Conservation (phyloP, 2,113 vertebrate genomes). For the Lucifuga dentata region DNA sequence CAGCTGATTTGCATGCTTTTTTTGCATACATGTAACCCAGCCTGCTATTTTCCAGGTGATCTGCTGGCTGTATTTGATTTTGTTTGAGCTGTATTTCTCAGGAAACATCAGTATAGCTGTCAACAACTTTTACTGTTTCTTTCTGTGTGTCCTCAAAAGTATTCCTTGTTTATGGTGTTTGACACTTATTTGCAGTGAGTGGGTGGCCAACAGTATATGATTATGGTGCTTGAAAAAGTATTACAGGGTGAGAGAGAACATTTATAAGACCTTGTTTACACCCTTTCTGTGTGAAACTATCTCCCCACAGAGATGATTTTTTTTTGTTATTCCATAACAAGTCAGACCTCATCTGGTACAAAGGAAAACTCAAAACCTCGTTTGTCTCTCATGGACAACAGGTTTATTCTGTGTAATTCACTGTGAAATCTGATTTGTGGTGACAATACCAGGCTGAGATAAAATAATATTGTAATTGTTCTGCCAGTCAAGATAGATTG, state of each 20-base stretch:
- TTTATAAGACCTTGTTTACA: conserved; percentile 44
- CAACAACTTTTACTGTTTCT: conserved; percentile 26
- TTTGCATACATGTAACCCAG: conserved; percentile 8
- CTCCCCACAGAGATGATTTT: conserved; percentile 2
- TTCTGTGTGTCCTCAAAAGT: conserved; percentile 34
- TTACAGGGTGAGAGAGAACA: conserved; percentile 9
- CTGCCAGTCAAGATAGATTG: conserved; percentile 32
- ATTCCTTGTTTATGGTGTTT: conserved; percentile 34
- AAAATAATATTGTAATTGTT: conserved; percentile 50
- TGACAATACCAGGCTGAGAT: conserved; percentile 52
- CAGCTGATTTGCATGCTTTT: conserved; percentile 56
- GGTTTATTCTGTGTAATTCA: conserved; percentile 50
- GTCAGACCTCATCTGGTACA: conserved; percentile 3
- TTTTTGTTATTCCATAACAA: conserved; percentile 29
- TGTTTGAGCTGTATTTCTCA: conserved; percentile 10
- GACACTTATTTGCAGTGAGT: conserved; percentile 50
- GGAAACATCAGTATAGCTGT: conserved; percentile 30
- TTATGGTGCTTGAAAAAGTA: conserved; percentile 38
- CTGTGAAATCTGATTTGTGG: conserved; percentile 65
- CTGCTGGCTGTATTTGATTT: too few species aligned
- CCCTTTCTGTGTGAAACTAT: neutral
- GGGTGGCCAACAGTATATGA: conserved; percentile 24
- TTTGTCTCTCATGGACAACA: conserved; percentile 17
- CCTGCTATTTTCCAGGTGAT: conserved; percentile 28
- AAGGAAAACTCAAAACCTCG: conserved; percentile 13